Evolutionary conservation across 37 sponge, comb jelly and placozoan species (phyloP).

Genomic region (Eunapius fragilis): DNA sequence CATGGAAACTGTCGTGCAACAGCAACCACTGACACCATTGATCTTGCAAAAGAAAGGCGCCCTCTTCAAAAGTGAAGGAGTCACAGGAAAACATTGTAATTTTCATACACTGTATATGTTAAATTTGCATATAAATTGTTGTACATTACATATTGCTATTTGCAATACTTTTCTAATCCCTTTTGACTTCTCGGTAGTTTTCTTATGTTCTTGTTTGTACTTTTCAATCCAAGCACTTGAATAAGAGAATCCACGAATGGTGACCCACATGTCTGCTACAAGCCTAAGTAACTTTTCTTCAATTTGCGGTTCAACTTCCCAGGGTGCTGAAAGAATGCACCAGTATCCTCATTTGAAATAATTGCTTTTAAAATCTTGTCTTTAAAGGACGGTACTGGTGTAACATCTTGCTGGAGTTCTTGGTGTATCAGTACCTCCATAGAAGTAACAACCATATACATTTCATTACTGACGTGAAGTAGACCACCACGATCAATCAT

Average conservation of each 20-base stretch:
- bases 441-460: slow-evolving; percentile 3
- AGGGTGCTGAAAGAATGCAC: too few species aligned
- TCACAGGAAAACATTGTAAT: neutral
- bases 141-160: neutral
- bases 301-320: too few species aligned
- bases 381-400: neutral
- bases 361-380: neutral
- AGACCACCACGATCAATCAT: neutral
- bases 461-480: neutral
- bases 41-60: neutral
- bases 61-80: neutral
- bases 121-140: neutral
- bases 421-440: slow-evolving; percentile 15
- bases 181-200: slow-evolving; percentile 9
- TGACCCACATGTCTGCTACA: neutral
- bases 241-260: slow-evolving; percentile 8
- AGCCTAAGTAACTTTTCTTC: too few species aligned
- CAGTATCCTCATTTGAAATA: too few species aligned
- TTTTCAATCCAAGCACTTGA: slow-evolving; percentile 13
- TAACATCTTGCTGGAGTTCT: neutral
- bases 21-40: neutral
- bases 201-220: slow-evolving; percentile 9
- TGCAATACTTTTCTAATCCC: slow-evolving; percentile 16
- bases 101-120: neutral
- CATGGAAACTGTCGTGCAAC: slow-evolving; percentile 2